Percentiles rank a stretch among this genome's conserved stretches.
These are phyloP conservation scores for Thera obeliscata DNA, from an alignment of 2,888 invertebrate genomes.

Conservation along the genomic window DNA sequence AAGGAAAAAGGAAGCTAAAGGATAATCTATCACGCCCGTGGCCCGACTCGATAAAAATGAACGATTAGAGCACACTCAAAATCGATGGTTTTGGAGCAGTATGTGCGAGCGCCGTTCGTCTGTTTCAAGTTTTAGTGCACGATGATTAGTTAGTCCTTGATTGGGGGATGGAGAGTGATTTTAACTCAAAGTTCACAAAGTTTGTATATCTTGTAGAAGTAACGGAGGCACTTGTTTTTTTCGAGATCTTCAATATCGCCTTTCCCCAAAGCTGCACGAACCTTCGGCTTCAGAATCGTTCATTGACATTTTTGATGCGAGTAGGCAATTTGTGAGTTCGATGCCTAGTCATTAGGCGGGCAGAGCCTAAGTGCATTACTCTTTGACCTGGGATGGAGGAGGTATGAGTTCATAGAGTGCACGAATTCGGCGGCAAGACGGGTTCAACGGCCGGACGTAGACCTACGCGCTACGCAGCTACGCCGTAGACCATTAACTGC, in stretches of 20 bases:
- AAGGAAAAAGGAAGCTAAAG: slow-evolving; percentile 82
- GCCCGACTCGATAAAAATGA: slow-evolving; percentile 82
- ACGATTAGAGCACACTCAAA: slow-evolving; percentile 75
- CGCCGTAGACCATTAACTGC: slow-evolving; percentile 68
- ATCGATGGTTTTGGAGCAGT: slow-evolving; percentile 69
- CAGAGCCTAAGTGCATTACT: slow-evolving; percentile 58
- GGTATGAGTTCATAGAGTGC: slow-evolving; percentile 68
- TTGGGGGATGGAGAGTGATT: slow-evolving; percentile 24
- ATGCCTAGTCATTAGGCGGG: slow-evolving; percentile 32
- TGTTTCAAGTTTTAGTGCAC: slow-evolving; percentile 39
- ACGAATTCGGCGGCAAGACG: slow-evolving; percentile 66
- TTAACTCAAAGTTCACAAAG: slow-evolving; percentile 18
- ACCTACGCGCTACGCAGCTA: slow-evolving; percentile 79
- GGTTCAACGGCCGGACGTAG: slow-evolving; percentile 78
- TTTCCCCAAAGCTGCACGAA: slow-evolving; percentile 3
- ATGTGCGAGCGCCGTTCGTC: slow-evolving; percentile 47
- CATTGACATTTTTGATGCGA: slow-evolving; percentile 18
- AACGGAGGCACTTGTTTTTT: background rate
- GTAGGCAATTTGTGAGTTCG: slow-evolving; percentile 25
- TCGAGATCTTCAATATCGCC: background rate
- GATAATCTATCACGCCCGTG: slow-evolving; percentile 83
- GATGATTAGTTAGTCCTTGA: slow-evolving; percentile 33
- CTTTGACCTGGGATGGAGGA: slow-evolving; percentile 64
- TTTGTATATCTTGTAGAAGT: slow-evolving; percentile 9
- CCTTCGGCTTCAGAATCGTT: slow-evolving; percentile 2